Percentiles rank a stretch among this genome's conserved stretches.
Conservation (phyloP, 1,140 invertebrate species). For the Drepana arcuata region DNA sequence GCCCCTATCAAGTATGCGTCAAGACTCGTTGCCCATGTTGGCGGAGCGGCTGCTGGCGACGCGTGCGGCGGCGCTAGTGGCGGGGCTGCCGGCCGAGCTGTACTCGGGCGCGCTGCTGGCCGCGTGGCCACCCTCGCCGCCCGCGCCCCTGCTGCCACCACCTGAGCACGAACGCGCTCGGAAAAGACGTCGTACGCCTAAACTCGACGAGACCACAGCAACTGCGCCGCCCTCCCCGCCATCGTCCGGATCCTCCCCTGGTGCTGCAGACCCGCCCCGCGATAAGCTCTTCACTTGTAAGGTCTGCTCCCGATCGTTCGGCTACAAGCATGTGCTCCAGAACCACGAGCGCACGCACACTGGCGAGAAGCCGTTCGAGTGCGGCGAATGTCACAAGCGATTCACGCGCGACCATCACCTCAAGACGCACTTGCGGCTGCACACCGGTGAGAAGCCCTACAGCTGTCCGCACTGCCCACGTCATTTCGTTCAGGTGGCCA, state of each 20-base stretch:
- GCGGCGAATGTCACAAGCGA: conserved; percentile 92
- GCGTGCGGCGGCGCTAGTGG: conserved; percentile 61
- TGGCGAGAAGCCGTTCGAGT: conserved; percentile 97
- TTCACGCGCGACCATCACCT: conserved; percentile 97
- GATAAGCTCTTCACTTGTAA: conserved; percentile 91
- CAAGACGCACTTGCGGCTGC: conserved; percentile 93
- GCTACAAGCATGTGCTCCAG: conserved; percentile 95
- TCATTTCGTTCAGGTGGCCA: conserved; percentile 95
- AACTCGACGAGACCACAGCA: conserved; percentile 40
- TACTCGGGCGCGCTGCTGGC: conserved; percentile 65
- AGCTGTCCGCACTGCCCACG: conserved; percentile 92
- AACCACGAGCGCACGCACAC: conserved; percentile 97
- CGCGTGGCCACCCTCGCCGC: conserved; percentile 59
- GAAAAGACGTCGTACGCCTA: conserved; percentile 53
- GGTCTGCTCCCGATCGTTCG: conserved; percentile 89
- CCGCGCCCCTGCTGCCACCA: conserved; percentile 51
- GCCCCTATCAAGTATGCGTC: conserved; percentile 63
- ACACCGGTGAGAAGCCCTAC: conserved; percentile 95
- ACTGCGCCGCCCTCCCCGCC: conserved; percentile 56
- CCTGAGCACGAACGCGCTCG: conserved; percentile 66
- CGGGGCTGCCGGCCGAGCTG: conserved; percentile 60
- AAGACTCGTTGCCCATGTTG: conserved; percentile 61
- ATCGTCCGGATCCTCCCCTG: conserved; percentile 60
- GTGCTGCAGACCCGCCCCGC: conserved; percentile 71
- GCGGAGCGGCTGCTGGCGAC: conserved; percentile 61